Conservation (phyloP, 1,140 invertebrate genomes). For the Capitella teleta region DNA sequence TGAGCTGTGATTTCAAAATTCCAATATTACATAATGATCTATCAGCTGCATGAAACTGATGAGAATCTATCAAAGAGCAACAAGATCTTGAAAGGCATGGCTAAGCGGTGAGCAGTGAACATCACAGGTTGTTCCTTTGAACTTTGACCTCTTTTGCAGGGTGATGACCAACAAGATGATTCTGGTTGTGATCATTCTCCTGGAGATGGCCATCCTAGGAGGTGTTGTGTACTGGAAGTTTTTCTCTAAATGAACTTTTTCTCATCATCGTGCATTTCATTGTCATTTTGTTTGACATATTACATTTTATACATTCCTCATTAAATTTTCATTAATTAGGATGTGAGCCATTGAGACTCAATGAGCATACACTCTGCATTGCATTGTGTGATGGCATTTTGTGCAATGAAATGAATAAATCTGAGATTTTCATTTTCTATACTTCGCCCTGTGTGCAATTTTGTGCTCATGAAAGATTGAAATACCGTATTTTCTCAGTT, state of each 20-base stretch:
- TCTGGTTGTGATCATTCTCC: slow-evolving; percentile 54
- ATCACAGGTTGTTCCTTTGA: background rate
- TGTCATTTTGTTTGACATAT: too few species aligned
- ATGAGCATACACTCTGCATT: too few species aligned
- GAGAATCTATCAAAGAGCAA: slow-evolving; percentile 49
- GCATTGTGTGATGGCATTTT: too few species aligned
- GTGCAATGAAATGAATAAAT: too few species aligned
- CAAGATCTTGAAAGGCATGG: slow-evolving; percentile 52
- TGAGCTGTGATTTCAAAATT: background rate
- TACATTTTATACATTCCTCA: too few species aligned
- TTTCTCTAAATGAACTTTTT: slow-evolving; percentile 24
- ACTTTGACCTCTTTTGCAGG: slow-evolving; percentile 21
- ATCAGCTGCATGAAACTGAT: slow-evolving; percentile 51
- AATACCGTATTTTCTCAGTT: too few species aligned
- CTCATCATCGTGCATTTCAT: too few species aligned
- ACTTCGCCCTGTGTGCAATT: too few species aligned
- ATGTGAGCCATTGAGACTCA: too few species aligned
- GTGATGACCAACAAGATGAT: slow-evolving; percentile 59
- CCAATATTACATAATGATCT: slow-evolving; percentile 7
- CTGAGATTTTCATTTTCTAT: too few species aligned
- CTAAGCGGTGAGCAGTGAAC: slow-evolving; percentile 34
- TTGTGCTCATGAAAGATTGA: too few species aligned
- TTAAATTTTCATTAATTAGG: too few species aligned
- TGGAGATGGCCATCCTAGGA: slow-evolving; percentile 52
- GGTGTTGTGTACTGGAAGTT: slow-evolving; percentile 51